Evolutionary conservation across 2,888 invertebrate species (phyloP).

Genomic region (Ophion ellenae): DNA sequence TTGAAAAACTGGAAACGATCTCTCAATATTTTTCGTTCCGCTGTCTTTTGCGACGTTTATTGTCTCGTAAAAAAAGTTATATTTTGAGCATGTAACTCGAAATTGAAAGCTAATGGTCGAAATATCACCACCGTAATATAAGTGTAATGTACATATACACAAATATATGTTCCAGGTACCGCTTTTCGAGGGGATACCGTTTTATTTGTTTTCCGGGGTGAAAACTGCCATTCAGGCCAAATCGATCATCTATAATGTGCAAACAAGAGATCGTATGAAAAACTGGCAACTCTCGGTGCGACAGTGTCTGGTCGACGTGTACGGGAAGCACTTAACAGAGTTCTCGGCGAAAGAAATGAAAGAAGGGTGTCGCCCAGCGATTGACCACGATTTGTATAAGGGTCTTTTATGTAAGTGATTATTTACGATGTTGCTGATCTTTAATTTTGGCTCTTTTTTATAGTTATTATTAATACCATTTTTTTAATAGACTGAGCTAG

Average conservation of each 20-base stretch:
- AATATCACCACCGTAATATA: conserved; percentile 8
- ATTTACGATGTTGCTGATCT: background rate
- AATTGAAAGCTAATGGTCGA: background rate
- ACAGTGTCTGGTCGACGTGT: conserved; percentile 17
- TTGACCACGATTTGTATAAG: conserved; percentile 12
- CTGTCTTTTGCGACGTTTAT: too few relatives aligned
- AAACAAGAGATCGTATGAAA: conserved; percentile 6
- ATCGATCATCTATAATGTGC: background rate
- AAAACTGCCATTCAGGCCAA: conserved; percentile 9
- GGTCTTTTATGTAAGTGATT: conserved; percentile 21
- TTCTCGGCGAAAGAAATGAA: conserved; percentile 25
- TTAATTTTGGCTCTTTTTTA: background rate
- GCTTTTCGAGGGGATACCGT: conserved; percentile 15
- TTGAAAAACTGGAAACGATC: too few relatives aligned
- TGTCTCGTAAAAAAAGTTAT: background rate
- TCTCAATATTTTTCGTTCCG: too few relatives aligned
- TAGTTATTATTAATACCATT: background rate
- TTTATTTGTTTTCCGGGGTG: conserved; percentile 12
- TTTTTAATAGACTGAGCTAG: conserved; percentile 20
- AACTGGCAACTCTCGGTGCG: conserved; percentile 14
- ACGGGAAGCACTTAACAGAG: conserved; percentile 1
- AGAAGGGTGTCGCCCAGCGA: conserved; percentile 11
- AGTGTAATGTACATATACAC: background rate
- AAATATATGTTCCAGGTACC: conserved; percentile 35
- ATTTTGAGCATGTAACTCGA: conserved; percentile 5